Evolutionary conservation across 2,888 invertebrate species (phyloP).

Genomic region (Anthophora plumipes): DNA sequence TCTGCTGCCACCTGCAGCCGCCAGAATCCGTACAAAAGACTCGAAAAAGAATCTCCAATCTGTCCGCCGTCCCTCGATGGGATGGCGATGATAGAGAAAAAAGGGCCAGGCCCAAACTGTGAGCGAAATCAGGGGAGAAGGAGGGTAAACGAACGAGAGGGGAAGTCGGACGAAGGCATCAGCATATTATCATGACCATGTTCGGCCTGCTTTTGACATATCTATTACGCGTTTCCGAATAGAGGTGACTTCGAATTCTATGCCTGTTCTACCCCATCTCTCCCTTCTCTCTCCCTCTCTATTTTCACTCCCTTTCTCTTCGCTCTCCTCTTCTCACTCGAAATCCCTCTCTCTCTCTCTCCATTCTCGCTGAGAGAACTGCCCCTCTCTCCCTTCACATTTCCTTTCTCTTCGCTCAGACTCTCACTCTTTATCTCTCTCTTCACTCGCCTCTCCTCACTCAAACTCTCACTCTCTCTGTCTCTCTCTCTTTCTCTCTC

Average conservation of each 20-base stretch:
- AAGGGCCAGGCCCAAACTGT: conserved; percentile 5
- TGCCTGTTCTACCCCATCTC: conserved; percentile 46
- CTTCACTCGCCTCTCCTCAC: too few species aligned
- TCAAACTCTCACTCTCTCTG: too few species aligned
- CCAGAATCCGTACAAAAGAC: conserved; percentile 30
- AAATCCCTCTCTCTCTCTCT: too few species aligned
- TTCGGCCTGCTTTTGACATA: conserved; percentile 83
- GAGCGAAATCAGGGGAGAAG: conserved; percentile 14
- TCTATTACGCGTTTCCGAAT: conserved; percentile 83
- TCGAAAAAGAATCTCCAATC: conserved; percentile 27
- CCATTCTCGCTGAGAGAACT: too few species aligned
- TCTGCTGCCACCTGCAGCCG: conserved; percentile 44
- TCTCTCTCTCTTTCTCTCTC: too few species aligned
- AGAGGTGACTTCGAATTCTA: conserved; percentile 82
- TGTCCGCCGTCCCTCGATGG: neutral
- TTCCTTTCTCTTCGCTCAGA: too few species aligned
- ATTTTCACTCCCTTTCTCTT: conserved; percentile 3
- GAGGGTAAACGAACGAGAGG: conserved; percentile 38
- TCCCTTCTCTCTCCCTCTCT: conserved; percentile 15
- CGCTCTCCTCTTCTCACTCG: neutral
- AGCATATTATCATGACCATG: conserved; percentile 82
- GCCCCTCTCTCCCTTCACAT: too few species aligned
- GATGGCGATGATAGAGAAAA: neutral
- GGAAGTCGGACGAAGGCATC: conserved; percentile 66
- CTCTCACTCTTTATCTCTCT: too few species aligned